Percentiles rank a stretch among this genome's conserved stretches.
These are phyloP conservation scores for Fragum fragum DNA, from an alignment of 2,888 invertebrate genomes.

Conservation along the genomic window DNA sequence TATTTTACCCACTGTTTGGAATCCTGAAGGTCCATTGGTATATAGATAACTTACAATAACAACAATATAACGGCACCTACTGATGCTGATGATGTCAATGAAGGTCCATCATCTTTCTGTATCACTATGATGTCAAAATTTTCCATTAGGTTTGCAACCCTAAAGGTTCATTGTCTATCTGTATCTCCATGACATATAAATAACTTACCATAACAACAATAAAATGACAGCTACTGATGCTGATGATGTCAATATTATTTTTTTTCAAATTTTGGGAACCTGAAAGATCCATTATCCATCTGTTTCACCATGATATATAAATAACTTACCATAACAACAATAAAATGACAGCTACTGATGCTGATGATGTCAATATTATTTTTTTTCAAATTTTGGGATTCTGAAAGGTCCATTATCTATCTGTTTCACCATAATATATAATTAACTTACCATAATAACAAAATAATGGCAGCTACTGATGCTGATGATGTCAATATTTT, in stretches of 20 bases:
- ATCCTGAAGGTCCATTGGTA: conserved; percentile 62
- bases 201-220: conserved; percentile 89
- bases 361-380: conserved; percentile 65
- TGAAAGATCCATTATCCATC: conserved; percentile 40
- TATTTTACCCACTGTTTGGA: conserved; percentile 61
- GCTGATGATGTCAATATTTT: conserved; percentile 63
- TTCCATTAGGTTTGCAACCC: conserved; percentile 62
- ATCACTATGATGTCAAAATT: no score
- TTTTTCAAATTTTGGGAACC: conserved; percentile 61
- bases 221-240: conserved; percentile 60
- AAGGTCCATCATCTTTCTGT: no score
- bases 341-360: conserved; percentile 60
- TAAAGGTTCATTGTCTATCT: conserved; percentile 21
- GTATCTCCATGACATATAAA: background rate
- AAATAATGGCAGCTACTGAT: conserved; percentile 69
- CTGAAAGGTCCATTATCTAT: conserved; percentile 51
- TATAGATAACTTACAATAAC: conserved; percentile 66
- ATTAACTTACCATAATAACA: conserved; percentile 89
- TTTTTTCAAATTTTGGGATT: conserved; percentile 63
- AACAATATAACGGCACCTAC: no score
- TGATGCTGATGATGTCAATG: no score
- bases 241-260: conserved; percentile 64
- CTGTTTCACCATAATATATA: conserved; percentile 34
- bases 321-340: conserved; percentile 89
- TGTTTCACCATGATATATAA: no score